Conservation (phyloP, 2,113 vertebrate genomes). For the Sinocyclocheilus maitianheensis region DNA sequence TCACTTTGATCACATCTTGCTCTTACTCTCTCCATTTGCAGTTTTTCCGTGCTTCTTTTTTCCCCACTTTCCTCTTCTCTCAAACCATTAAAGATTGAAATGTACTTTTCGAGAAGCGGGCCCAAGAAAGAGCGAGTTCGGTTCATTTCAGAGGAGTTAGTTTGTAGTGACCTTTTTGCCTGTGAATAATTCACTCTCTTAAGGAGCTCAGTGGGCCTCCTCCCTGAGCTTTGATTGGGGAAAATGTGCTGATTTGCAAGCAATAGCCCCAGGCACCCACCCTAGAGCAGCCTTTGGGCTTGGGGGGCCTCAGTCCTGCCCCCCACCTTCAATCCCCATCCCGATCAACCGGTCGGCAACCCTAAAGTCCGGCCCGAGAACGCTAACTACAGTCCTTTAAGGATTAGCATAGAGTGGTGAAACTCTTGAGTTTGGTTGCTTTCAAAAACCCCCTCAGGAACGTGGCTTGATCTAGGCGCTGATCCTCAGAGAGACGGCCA, state of each 20-base stretch:
- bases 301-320: conserved; percentile 29
- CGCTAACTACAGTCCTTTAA: conserved; percentile 6
- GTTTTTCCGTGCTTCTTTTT: not conserved
- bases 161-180: conserved; percentile 64
- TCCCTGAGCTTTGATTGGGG: conserved; percentile 76
- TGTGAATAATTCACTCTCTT: conserved; percentile 78
- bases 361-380: conserved; percentile 9
- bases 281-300: conserved; percentile 72
- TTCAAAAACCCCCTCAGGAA: conserved; percentile 48
- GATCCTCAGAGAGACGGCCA: conserved; percentile 66
- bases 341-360: conserved; percentile 6
- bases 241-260: conserved; percentile 75
- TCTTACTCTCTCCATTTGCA: conserved; percentile 39
- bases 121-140: conserved; percentile 49
- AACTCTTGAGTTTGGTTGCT: not conserved
- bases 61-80: conserved; percentile 52
- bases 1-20: conserved; percentile 69
- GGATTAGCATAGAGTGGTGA: conserved; percentile 14
- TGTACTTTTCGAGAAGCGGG: conserved; percentile 60
- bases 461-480: conserved; percentile 58
- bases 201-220: conserved; percentile 73
- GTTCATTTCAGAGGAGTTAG: conserved; percentile 50
- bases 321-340: conserved; percentile 23
- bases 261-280: conserved; percentile 74
- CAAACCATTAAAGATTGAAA: conserved; percentile 70